phyloP scores from a whole-genome alignment of 35 echinoderm and acorn worm genomes.

The Ophioderma brevispina region DNA sequence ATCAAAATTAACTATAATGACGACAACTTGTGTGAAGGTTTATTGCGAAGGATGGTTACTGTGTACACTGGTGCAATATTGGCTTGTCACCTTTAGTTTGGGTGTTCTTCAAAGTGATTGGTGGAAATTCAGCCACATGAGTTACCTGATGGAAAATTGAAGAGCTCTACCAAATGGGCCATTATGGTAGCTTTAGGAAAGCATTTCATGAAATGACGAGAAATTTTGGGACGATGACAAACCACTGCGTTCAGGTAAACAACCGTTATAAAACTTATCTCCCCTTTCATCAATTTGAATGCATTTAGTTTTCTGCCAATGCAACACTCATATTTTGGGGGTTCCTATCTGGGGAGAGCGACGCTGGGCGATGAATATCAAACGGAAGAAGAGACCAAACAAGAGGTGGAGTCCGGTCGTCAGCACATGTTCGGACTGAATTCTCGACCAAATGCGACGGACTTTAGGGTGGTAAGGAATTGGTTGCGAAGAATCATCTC shows the following conservation, averaged over 20 bases:
- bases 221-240: constrained; percentile 47
- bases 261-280: constrained; percentile 2
- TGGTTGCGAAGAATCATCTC: constrained; percentile 27
- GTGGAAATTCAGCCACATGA: constrained; percentile 38
- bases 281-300: constrained; percentile 46
- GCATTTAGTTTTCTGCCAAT: constrained; percentile 3
- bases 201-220: constrained; percentile 25
- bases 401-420: constrained; percentile 16
- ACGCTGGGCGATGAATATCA: constrained; percentile 29
- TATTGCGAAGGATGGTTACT: constrained; percentile 30
- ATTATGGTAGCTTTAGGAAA: neutral
- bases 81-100: constrained; percentile 49
- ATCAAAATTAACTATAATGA: constrained; percentile 11
- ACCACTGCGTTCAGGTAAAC: neutral
- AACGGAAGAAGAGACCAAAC: constrained; percentile 2
- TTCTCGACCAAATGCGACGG: neutral
- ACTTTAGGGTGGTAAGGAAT: constrained; percentile 12
- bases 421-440: constrained; percentile 36
- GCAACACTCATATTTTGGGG: constrained; percentile 32
- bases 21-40: constrained; percentile 18
- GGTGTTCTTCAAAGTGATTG: constrained; percentile 38
- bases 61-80: neutral
- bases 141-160: constrained; percentile 46
- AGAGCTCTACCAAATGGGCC: constrained; percentile 5
- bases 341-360: constrained; percentile 8